phyloP scores from a whole-genome alignment of 2,113 vertebrate genomes.

The Pelusios castaneus region DNA sequence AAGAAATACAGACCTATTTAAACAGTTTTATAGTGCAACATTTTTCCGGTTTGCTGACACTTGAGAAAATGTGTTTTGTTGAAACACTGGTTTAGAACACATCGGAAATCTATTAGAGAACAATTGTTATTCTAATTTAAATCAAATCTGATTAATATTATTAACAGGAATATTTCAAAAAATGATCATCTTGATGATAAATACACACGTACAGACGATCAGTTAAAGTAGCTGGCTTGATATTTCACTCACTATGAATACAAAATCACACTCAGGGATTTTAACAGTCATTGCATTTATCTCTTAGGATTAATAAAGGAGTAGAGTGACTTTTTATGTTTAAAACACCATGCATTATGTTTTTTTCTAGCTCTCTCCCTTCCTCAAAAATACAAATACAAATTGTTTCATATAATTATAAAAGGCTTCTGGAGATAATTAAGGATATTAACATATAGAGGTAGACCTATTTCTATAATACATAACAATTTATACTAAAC shows the following conservation, averaged over 20 bases:
- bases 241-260: not conserved
- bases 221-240: not conserved
- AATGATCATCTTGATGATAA: not conserved
- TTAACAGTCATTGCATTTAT: not conserved
- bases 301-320: not conserved
- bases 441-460: not conserved
- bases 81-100: not conserved
- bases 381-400: not conserved
- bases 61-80: not conserved
- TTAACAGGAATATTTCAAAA: not conserved
- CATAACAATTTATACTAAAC: not conserved
- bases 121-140: rapidly evolving
- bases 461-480: not conserved
- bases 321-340: not conserved
- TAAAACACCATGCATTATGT: not conserved
- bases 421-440: not conserved
- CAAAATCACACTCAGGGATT: rapidly evolving
- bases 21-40: rapidly evolving
- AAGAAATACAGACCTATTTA: not conserved
- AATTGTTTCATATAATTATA: not conserved
- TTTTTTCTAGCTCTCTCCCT: not conserved
- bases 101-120: not conserved
- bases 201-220: rapidly evolving
- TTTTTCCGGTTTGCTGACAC: not conserved
- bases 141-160: not conserved